A percentile compares a stretch with the other conserved stretches of the same genome.
Evolutionary conservation across 2,113 vertebrate species (phyloP).

Genomic region (Heterotilapia buettikoferi): DNA sequence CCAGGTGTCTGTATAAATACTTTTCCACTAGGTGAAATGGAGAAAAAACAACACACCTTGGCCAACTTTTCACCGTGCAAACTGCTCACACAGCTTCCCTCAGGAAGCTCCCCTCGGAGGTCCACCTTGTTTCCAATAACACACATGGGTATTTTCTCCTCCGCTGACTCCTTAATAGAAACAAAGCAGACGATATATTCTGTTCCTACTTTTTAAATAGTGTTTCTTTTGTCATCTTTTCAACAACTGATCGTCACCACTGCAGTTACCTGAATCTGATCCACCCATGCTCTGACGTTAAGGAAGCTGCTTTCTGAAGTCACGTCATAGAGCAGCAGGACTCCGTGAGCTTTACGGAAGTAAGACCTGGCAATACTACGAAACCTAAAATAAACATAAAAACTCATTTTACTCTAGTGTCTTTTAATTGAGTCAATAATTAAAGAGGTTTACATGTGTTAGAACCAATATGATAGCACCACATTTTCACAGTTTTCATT

Average conservation of each 20-base stretch:
- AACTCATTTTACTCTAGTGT: neutral
- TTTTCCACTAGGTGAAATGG: neutral
- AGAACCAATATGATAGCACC: neutral
- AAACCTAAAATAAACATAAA: slow-evolving; percentile 51
- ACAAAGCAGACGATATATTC: neutral
- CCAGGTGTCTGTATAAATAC: neutral
- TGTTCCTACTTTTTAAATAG: neutral
- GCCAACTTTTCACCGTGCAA: slow-evolving; percentile 69
- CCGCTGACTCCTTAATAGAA: slow-evolving; percentile 37
- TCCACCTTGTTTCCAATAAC: slow-evolving; percentile 75
- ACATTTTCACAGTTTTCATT: neutral
- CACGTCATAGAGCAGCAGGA: slow-evolving; percentile 73
- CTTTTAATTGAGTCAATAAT: neutral
- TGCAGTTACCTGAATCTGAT: slow-evolving; percentile 69
- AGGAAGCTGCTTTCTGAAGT: slow-evolving; percentile 75
- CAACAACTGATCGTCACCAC: neutral
- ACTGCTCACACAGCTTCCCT: slow-evolving; percentile 32
- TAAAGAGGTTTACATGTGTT: neutral
- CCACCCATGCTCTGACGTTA: slow-evolving; percentile 67
- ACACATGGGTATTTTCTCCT: slow-evolving; percentile 56
- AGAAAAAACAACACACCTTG: slow-evolving; percentile 29
- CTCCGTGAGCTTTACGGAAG: slow-evolving; percentile 70
- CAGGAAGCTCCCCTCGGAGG: slow-evolving; percentile 21
- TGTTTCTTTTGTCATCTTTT: neutral
- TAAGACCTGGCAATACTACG: slow-evolving; percentile 71